Conservation (phyloP, 2,888 invertebrate species). For the Orthosia gracilis region DNA sequence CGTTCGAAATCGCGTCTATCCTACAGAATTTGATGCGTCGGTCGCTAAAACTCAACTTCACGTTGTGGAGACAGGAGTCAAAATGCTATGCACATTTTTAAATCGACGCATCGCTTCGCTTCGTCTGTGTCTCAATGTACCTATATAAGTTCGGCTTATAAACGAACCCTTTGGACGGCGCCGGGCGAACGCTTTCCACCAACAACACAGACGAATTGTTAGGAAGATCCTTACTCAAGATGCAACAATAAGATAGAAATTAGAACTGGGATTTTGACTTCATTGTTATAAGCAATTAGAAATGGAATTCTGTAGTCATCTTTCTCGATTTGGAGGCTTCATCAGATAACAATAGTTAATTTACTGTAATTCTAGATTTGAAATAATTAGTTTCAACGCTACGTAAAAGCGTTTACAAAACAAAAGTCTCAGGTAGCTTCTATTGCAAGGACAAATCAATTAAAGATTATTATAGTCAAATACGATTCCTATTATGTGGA, state of each 20-base stretch:
- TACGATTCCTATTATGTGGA: background rate
- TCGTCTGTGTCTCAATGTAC: no score
- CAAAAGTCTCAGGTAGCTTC: no score
- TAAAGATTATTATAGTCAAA: background rate
- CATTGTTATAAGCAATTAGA: constrained; percentile 36
- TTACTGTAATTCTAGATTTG: background rate
- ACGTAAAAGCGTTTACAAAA: background rate
- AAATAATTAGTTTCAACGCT: background rate
- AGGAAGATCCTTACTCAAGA: constrained; percentile 40
- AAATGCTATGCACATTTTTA: no score
- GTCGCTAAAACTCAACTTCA: no score
- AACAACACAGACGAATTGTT: constrained; percentile 58
- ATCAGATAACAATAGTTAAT: background rate
- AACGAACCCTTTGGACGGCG: constrained; percentile 53
- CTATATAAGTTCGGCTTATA: constrained; percentile 48
- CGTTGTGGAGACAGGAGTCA: no score
- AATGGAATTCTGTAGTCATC: constrained; percentile 17
- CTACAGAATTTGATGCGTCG: no score
- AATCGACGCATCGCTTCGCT: no score
- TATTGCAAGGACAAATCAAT: background rate
- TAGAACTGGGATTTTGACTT: constrained; percentile 43
- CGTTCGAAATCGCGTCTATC: no score
- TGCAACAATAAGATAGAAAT: constrained; percentile 51
- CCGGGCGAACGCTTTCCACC: constrained; percentile 46
- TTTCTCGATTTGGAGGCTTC: constrained; percentile 24